Base-by-base conservation (phyloP, 2,888 invertebrate genomes). In the Helicoverpa assulta region DNA sequence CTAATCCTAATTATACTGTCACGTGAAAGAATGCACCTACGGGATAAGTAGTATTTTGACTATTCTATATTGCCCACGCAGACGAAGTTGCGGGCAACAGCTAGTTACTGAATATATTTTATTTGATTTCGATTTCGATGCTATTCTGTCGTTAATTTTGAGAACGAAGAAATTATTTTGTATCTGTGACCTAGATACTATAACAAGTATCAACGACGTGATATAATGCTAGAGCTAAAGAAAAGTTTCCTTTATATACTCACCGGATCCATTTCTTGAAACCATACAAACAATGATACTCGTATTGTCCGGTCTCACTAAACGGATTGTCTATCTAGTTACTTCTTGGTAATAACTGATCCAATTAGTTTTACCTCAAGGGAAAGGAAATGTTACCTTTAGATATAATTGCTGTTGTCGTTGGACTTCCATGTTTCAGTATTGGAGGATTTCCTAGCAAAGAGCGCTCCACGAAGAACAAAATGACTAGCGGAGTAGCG, bases 301-400 rank as follows among this genome's bases (percentile, higher is more conserved):
- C 10, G n/a, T 16, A 47, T 47, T 16, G 18, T 50, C 21, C 29
- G 58, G 40, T 55, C 47, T 47, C 47, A 6, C n/a, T 40, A 40
- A 40, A 40, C 10, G 47, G 47, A 47, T 47, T 47, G 47, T n/a
- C n/a, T 43, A 43, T 21, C 7, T 33, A 33, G 43, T 43, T 16
- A 43, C 43, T 43, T 37, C 10, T 40, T 14, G 12, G 67, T 61
- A 14, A 70, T 62, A 19, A 61, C n/a, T 51, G 50, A 73, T 73
- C n/a, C 21, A 53, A 70, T 57, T 53, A 53, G 40, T 53, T 33
- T 18, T 40, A 14, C 52, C 59, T 43, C 18, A 50, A 50, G 50
- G 12, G 14, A 37, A 21, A 64, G 16, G 26, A 55, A 47, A 43
- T 43, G 16, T 16, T 43, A 43, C 43, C 43, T 43, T 43, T 43